Evolutionary conservation across 1,140 invertebrate genomes (phyloP), one percentile per base, ranked within the genome.

Genomic region (Diachasmimorpha longicaudata): DNA sequence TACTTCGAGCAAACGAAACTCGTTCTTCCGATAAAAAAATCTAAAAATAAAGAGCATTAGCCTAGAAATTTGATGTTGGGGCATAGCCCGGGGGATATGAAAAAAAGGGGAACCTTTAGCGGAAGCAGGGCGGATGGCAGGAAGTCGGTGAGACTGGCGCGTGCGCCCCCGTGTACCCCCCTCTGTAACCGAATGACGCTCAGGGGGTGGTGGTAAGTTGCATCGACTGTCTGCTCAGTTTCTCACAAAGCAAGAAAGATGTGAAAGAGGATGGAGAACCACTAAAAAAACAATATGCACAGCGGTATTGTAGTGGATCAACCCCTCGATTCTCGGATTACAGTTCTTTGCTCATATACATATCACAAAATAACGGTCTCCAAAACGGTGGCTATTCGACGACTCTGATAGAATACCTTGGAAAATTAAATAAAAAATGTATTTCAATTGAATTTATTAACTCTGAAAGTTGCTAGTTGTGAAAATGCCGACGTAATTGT

Each of bases 71-170:
- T 2, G 6, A 31, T 31, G 52, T 21, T 58, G 52, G 52, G 21
- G 52, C 52, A 58, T 21, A 19, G 31, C 31, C 31, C 6, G 14
- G 52, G 52, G 52, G n/a, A 58, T 21, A 58, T 16, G 14, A 66
- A 66, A 66, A 25, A 66, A 66, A 11, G 13, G 25, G 21, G 63
- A 10, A n/a, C 13, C 11, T 85, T 83, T 87, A 86, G 82, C 86
- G 86, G 86, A 88, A 88, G 85, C 80, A 79, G 85, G 83, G 82
- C 85, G 86, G 84, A 87, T 87, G 86, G 86, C 87, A 88, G 87
- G 87, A 88, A 88, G 87, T 86, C 79, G 85, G 82, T 81, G 86
- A 87, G 86, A 88, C 87, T 84, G 85, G 84, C 87, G 84, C 85
- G 87, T 86, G 31, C 31, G 85, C 80, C 63, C 19, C 36, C 42